Conservation (phyloP, 2,113 vertebrate species). For the Antigone vipio region DNA sequence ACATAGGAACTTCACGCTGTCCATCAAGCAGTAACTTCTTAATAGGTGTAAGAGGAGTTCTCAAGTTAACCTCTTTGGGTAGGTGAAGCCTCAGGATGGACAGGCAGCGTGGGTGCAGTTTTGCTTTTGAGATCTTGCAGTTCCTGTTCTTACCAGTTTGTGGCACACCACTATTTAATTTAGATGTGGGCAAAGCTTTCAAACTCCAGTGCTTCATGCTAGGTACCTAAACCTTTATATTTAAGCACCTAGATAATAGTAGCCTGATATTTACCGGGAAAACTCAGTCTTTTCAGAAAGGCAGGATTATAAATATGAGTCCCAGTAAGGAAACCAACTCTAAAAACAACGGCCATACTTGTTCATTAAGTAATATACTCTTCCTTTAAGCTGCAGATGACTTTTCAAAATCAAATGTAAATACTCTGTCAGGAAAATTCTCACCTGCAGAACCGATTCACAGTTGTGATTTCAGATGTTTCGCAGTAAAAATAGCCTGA, state of each 20-base stretch:
- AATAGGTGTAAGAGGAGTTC: background rate
- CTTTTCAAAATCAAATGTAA: conserved; percentile 6
- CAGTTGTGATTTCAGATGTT: conserved; percentile 54
- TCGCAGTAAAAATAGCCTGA: conserved; percentile 35
- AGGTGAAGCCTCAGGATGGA: background rate
- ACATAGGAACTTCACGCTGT: background rate
- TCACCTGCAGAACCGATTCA: background rate
- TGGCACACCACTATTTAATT: conserved; percentile 1
- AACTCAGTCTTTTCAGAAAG: background rate
- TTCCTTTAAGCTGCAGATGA: background rate
- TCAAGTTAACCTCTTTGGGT: background rate
- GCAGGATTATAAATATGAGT: background rate
- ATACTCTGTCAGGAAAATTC: background rate
- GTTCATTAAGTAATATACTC: background rate
- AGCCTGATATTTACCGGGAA: background rate
- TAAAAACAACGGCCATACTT: background rate
- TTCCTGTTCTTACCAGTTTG: conserved; percentile 7
- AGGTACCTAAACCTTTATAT: background rate
- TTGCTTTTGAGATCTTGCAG: background rate
- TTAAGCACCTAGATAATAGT: background rate
- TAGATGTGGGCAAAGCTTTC: background rate
- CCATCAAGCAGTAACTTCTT: background rate
- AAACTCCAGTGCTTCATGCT: background rate
- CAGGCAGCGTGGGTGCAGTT: background rate
- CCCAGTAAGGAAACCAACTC: background rate